These are phyloP conservation scores for Aeoliscus strigatus DNA, from an alignment of 2,797 vertebrate genomes.

Conservation along the genomic window DNA sequence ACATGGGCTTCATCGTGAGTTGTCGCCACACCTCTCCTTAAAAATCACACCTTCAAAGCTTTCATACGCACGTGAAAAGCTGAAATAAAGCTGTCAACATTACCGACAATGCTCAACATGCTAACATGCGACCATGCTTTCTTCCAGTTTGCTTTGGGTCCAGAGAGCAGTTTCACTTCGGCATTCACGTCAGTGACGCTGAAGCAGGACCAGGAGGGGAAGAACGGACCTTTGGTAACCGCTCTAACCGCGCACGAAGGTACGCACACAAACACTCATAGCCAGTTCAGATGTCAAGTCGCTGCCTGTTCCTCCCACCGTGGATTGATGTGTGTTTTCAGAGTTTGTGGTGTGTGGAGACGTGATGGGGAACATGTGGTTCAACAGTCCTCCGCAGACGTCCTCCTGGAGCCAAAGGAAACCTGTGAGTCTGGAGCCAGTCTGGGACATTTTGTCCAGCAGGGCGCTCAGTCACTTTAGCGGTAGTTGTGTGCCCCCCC, in stretches of 20 bases:
- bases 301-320: not conserved
- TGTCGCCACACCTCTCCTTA: not conserved
- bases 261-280: constrained; percentile 14
- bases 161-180: rapidly evolving
- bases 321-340: constrained; percentile 44
- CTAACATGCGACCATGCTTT: no score
- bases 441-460: no score
- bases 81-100: no score
- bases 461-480: no score
- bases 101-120: no score
- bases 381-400: constrained; percentile 36
- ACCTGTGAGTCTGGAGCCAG: constrained; percentile 49
- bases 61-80: no score
- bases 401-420: constrained; percentile 53
- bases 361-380: constrained; percentile 72
- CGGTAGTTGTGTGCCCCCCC: no score
- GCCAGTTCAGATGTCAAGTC: not conserved
- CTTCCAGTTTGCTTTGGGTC: constrained; percentile 46
- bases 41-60: no score
- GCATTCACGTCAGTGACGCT: not conserved
- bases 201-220: not conserved
- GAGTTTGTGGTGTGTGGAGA: constrained; percentile 73
- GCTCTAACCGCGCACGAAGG: constrained; percentile 55
- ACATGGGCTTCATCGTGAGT: constrained; percentile 64
- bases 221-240: constrained; percentile 27